Conservation (phyloP, 1,140 invertebrate genomes). For the Neuroterus valhalla region DNA sequence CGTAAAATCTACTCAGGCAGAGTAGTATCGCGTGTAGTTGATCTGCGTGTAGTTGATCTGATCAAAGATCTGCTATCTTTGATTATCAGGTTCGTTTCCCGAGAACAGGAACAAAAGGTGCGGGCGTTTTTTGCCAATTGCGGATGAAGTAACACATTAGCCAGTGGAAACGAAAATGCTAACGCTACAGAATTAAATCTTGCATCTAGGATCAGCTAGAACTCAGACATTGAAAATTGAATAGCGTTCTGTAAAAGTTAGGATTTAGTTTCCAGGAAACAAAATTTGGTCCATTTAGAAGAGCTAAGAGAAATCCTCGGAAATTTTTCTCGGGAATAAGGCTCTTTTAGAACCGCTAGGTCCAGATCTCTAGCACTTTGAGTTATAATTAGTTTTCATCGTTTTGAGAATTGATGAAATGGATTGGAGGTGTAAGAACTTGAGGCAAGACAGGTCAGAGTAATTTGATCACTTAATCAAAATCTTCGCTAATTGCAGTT, state of each 20-base stretch:
- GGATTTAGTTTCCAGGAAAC: slow-evolving; percentile 4
- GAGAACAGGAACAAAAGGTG: background rate
- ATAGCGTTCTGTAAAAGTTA: background rate
- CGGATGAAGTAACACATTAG: slow-evolving; percentile 5
- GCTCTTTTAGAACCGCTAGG: background rate
- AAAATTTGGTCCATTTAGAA: background rate
- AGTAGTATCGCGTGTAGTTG: slow-evolving; percentile 2
- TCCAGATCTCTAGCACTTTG: background rate
- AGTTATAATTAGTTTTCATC: background rate
- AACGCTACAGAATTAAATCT: background rate
- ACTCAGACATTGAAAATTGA: too few relatives aligned
- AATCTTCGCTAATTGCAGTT: slow-evolving; percentile 18
- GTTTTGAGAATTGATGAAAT: background rate
- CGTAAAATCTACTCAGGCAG: slow-evolving; percentile 17
- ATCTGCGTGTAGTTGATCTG: background rate
- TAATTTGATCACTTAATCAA: slow-evolving; percentile 19
- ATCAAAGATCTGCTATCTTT: background rate
- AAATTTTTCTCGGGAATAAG: background rate
- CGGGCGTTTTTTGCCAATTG: background rate
- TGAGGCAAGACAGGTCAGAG: background rate
- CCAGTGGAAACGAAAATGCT: slow-evolving; percentile 8
- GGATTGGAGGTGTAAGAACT: too few relatives aligned
- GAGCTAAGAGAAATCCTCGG: slow-evolving; percentile 11
- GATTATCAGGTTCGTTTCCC: background rate
- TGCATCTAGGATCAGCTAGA: background rate